phyloP scores from a whole-genome alignment of 1,140 invertebrate species.

The Euura saliciscinereae region DNA sequence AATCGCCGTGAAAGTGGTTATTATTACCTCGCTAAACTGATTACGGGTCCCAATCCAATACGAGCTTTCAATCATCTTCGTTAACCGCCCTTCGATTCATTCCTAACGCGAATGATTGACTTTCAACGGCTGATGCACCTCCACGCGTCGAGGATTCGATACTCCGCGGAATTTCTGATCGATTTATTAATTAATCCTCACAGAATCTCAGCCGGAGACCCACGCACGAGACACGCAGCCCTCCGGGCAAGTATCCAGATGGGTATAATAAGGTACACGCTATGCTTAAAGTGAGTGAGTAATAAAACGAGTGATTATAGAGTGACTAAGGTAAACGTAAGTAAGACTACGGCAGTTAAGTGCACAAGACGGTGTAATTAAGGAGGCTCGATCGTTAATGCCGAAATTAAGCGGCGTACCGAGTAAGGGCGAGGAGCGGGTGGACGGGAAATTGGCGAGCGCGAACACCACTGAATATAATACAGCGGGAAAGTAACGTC shows the following conservation, averaged over 20 bases:
- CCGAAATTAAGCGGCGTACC: background rate
- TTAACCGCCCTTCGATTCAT: slow-evolving; percentile 36
- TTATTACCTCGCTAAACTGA: slow-evolving; percentile 54
- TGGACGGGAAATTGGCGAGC: no score
- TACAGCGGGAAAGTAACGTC: no score
- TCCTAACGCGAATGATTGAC: background rate
- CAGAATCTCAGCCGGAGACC: no score
- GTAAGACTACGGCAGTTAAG: background rate
- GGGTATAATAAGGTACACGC: no score
- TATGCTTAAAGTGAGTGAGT: background rate
- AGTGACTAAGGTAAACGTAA: background rate
- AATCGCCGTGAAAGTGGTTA: slow-evolving; percentile 60
- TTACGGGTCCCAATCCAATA: slow-evolving; percentile 39
- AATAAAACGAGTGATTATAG: slow-evolving; percentile 1
- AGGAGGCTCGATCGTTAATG: background rate
- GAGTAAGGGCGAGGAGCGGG: no score
- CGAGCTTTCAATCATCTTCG: slow-evolving; percentile 48
- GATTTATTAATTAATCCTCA: no score
- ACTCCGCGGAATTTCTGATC: no score
- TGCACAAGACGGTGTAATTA: background rate
- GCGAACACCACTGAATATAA: no score
- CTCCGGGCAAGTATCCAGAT: no score
- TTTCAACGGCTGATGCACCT: slow-evolving; percentile 11
- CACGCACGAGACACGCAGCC: no score
- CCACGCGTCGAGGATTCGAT: slow-evolving; percentile 22